Percentiles rank a stretch among this genome's conserved stretches.
Evolutionary conservation across 2,113 vertebrate genomes (phyloP).

Genomic region (Chaenocephalus aceratus): DNA sequence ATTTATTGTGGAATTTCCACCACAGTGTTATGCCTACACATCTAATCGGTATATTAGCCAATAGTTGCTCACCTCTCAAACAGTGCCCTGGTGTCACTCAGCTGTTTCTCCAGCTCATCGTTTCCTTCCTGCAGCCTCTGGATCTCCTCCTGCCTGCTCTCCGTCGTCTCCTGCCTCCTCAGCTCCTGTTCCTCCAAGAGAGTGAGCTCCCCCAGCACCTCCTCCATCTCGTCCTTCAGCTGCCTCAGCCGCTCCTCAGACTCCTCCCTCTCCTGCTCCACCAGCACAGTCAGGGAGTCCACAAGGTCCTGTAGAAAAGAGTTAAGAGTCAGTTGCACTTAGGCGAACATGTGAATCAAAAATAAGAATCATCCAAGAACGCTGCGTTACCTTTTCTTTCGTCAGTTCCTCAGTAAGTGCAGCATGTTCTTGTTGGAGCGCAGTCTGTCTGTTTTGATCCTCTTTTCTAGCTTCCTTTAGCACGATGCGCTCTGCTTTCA

Average conservation of each 20-base stretch:
- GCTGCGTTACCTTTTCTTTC: constrained; percentile 86
- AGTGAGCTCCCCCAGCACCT: constrained; percentile 88
- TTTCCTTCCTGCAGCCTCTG: constrained; percentile 83
- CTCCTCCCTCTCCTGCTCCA: constrained; percentile 84
- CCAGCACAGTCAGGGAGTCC: constrained; percentile 79
- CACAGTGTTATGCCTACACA: too few species aligned
- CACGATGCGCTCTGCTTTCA: constrained; percentile 82
- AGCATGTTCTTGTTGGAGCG: constrained; percentile 82
- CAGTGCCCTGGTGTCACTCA: constrained; percentile 76
- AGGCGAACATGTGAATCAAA: background rate
- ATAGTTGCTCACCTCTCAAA: constrained; percentile 84
- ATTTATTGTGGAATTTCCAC: too few species aligned
- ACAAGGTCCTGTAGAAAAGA: constrained; percentile 82
- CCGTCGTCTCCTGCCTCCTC: constrained; percentile 76
- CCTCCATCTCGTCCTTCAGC: constrained; percentile 88
- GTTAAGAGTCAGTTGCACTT: background rate
- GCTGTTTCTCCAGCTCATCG: constrained; percentile 78
- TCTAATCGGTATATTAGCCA: too few species aligned
- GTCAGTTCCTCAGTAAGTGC: constrained; percentile 79
- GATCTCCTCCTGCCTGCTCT: constrained; percentile 73
- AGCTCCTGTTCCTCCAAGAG: constrained; percentile 86
- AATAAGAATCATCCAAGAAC: background rate
- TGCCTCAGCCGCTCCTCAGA: constrained; percentile 77
- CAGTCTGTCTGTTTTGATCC: constrained; percentile 75
- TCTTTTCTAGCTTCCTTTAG: constrained; percentile 80